phyloP scores from a whole-genome alignment of 2,797 vertebrate genomes.

The Rallus crepitans region DNA sequence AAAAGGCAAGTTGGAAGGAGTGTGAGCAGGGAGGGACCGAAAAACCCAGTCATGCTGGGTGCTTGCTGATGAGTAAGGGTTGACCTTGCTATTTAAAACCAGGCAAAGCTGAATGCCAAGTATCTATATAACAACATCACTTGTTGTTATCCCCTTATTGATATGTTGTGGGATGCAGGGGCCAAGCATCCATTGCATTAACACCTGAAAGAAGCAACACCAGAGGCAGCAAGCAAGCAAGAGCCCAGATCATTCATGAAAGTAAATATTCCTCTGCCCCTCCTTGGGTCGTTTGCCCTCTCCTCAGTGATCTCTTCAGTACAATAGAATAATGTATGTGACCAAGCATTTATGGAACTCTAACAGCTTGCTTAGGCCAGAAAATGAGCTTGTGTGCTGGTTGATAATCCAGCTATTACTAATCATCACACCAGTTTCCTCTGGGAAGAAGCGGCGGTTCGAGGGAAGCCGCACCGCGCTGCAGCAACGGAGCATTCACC shows the following conservation, averaged over 20 bases:
- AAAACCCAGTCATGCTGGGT: neutral
- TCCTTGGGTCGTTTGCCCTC: neutral
- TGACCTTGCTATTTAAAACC: neutral
- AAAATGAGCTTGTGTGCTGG: constrained; percentile 5
- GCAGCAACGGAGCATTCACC: neutral
- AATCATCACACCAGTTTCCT: neutral
- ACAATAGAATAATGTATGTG: neutral
- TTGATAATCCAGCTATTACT: constrained; percentile 16
- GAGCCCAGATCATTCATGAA: neutral
- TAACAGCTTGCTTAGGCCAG: neutral
- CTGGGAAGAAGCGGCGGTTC: neutral
- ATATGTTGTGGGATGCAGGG: neutral
- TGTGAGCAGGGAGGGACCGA: neutral
- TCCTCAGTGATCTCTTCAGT: neutral
- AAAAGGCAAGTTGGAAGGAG: neutral
- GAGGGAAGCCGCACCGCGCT: neutral
- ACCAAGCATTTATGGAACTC: neutral
- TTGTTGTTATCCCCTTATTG: neutral
- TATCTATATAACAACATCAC: neutral
- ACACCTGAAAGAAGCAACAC: neutral
- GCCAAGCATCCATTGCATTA: neutral
- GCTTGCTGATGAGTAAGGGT: neutral
- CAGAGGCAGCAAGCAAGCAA: neutral
- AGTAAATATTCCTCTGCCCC: neutral
- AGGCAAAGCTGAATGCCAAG: neutral